Evolutionary conservation across 2,797 vertebrate genomes (phyloP), one percentile per base, ranked within the genome.

Genomic region (Spinibarbus caldwelli): DNA sequence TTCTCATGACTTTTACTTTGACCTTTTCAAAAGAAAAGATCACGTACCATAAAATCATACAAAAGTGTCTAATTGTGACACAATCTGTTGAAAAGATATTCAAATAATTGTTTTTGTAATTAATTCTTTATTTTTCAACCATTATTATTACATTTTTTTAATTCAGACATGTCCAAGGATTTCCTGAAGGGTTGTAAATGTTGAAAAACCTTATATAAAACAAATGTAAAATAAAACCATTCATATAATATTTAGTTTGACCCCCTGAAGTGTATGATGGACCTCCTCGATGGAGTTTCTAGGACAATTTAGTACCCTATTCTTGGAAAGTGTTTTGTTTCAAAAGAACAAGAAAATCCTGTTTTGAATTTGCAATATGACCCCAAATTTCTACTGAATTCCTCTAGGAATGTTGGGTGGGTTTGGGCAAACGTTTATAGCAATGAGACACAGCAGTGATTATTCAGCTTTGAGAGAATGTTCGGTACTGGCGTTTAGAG

Each of bases 281-380:
- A n/a, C 38, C 23, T 41, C 67, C 36, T 70, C 11, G 3, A 43
- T 43, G 68, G 68, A 71, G n/a, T 71, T 26, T 45, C 23, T 26
- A 26, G n/a, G 68, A n/a, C 6, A 26, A 8, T 72, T n/a, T 71
- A 71, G 41, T 31, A 45, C 41, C 43, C 43, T 47, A 47, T 45
- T 43, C 23, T 72, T 72, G 70, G 71, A 73, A 73, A 73, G 41
- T 2, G 26, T 47, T 73, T 73, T 21, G 43, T 47, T 73, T 73
- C 26, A 73, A 73, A 73, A 73, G 7, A 29, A 17, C 26, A 73
- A 49, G 26, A 31, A 73, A 29, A 49, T 47, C 71, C 71, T 73
- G 43, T 73, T 73, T 73, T 73, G 43, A 73, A 49, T 73, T 73
- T 47, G 43, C n/a, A 26, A 19, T 47, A 47, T 47, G 70, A 72